phyloP scores from a whole-genome alignment of 2,113 vertebrate genomes.

The Meleagris gallopavo region DNA sequence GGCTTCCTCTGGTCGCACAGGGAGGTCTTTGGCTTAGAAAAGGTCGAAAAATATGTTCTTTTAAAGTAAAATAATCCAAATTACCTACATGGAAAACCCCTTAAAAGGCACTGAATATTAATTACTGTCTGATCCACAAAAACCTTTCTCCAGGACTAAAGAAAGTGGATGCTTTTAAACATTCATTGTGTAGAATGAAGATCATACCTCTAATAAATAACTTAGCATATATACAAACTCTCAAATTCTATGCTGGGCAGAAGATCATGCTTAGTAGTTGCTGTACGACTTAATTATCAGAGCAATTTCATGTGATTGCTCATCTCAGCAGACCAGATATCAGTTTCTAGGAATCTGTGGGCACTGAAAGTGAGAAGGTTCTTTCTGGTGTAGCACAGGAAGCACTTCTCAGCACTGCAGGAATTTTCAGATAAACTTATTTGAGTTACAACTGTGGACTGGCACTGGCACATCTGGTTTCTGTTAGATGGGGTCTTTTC shows the following conservation, averaged over 20 bases:
- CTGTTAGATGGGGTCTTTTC: neutral
- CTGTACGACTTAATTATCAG: neutral
- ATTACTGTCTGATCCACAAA: neutral
- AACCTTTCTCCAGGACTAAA: neutral
- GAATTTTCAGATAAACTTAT: slow-evolving; percentile 32
- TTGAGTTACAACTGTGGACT: neutral
- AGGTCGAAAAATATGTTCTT: neutral
- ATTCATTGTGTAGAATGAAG: neutral
- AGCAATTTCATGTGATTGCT: neutral
- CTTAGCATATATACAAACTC: neutral
- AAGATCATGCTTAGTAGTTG: neutral
- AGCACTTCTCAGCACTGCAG: neutral
- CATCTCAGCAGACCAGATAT: neutral
- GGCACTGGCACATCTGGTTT: neutral
- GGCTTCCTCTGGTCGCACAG: neutral
- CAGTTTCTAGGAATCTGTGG: neutral
- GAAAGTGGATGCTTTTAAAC: neutral
- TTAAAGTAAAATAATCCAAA: neutral
- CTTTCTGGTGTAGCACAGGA: neutral
- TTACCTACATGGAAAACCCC: neutral
- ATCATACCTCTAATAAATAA: neutral
- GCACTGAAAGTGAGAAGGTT: neutral
- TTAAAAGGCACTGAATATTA: neutral
- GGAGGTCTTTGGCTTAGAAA: neutral
- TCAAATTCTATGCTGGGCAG: neutral